Evolutionary conservation across 1,140 invertebrate genomes (phyloP), one percentile per base, ranked within the genome.

Genomic region (Cotesia vestalis): DNA sequence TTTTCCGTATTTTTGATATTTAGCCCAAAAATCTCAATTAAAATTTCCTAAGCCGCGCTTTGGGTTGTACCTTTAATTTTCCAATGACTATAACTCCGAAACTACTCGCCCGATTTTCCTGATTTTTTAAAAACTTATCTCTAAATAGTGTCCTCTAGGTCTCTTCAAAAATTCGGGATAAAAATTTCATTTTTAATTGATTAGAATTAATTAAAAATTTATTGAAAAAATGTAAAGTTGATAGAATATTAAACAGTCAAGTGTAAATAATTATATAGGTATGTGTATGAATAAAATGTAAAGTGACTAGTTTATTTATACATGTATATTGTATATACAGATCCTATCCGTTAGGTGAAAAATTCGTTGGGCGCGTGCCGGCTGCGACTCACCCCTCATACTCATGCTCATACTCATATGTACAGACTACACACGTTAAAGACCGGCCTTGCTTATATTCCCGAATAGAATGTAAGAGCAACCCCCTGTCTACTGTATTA

Each of bases 291-390:
- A 40, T 40, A 20, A 55, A 55, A 4, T 59, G 27, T 59, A 20
- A 20, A 17, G 20, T 59, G 17, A 4, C 14, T 20, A 59, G 57
- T 27, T 9, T 59, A 59, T 20, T 20, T 20, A 17, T 20, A 20
- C 27, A 59, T 20, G 14, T 59, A 20, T 59, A 14, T 40, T 27
- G 66, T 40, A 51, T 71, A 51, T 71, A n/a, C 1, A 20, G 20
- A 20, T 20, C 20, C 20, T 36, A 79, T 81, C 77, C 80, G 80
- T 81, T 81, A 77, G 76, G 76, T 82, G 78, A 82, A 82, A 81
- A 80, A 82, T 82, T 82, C 81, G 81, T 82, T 82, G 76, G 78
- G 77, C 79, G 76, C 81, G 81, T 81, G 81, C 79, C 80, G 79
- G 79, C 79, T 82, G 80, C 78, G 76, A 76, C 75, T 78, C 75